These are phyloP conservation scores for Tonatia bakeri DNA, from an alignment of 2,113 vertebrate species.

Conservation along the genomic window DNA sequence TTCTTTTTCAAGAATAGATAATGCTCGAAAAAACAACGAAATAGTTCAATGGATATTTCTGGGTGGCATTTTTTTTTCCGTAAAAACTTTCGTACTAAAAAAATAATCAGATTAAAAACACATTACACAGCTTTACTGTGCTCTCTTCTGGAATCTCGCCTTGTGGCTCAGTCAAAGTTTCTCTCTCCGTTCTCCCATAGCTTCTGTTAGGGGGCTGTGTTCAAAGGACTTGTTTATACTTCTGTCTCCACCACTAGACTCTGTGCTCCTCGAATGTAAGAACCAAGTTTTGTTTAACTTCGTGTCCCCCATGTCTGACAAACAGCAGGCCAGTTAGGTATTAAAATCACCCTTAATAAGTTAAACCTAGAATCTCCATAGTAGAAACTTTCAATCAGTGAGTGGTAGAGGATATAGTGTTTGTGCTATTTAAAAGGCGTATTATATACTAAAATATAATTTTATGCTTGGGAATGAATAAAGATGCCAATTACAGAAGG, in stretches of 20 bases:
- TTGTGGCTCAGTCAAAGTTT: background rate
- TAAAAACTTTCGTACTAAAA: background rate
- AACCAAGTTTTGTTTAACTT: background rate
- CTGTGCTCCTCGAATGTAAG: background rate
- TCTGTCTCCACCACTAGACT: background rate
- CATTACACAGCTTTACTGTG: background rate
- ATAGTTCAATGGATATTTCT: background rate
- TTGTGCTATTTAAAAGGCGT: background rate
- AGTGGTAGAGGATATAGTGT: background rate
- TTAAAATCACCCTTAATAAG: slow-evolving; percentile 8
- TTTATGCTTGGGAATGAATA: background rate
- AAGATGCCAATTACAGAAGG: background rate
- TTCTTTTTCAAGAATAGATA: background rate
- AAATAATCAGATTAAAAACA: background rate
- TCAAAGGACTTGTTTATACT: slow-evolving; percentile 26
- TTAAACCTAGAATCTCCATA: background rate
- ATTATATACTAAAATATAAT: background rate
- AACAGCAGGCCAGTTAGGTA: background rate
- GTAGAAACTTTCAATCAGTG: background rate
- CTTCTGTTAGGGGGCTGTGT: background rate
- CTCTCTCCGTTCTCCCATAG: background rate
- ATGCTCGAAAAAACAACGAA: background rate
- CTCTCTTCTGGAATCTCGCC: background rate
- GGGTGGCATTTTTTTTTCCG: background rate
- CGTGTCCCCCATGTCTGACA: background rate